phyloP scores from a whole-genome alignment of 2,888 invertebrate species.

The Dicroscelio sp. region DNA sequence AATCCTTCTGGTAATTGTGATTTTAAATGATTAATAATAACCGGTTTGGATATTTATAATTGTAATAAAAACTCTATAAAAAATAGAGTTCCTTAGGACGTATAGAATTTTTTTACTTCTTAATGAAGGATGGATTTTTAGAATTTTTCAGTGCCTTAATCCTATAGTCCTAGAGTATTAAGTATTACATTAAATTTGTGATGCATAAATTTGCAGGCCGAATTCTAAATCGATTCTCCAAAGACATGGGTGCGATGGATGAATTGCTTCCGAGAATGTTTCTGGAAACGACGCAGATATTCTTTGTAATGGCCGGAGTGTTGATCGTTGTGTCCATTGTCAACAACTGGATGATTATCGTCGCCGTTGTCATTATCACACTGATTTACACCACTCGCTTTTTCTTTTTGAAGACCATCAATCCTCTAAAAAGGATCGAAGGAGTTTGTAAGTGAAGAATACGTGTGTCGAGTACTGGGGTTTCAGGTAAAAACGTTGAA shows the following conservation, averaged over 20 bases:
- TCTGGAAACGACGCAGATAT: constrained; percentile 92
- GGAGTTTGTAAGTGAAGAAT: constrained; percentile 91
- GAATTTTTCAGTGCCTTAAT: no score
- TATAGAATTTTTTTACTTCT: no score
- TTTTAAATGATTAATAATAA: no score
- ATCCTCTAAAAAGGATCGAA: constrained; percentile 94
- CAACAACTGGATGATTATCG: constrained; percentile 94
- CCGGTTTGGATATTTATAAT: no score
- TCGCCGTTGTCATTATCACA: constrained; percentile 92
- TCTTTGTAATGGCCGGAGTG: constrained; percentile 91
- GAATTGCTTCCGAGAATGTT: constrained; percentile 92
- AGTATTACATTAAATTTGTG: no score
- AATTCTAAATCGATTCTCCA: constrained; percentile 95
- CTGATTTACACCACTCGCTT: constrained; percentile 93
- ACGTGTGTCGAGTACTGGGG: no score
- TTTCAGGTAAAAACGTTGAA: not conserved
- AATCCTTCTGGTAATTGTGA: constrained; percentile 95
- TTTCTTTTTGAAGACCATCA: constrained; percentile 94
- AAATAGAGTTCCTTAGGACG: no score
- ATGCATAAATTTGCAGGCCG: constrained; percentile 91
- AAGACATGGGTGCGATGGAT: constrained; percentile 94
- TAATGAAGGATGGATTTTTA: no score
- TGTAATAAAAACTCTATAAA: no score
- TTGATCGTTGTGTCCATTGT: constrained; percentile 92
- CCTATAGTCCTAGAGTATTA: no score